Evolutionary conservation across 1,140 invertebrate species (phyloP).

Genomic region (Trichonephila clavipes): DNA sequence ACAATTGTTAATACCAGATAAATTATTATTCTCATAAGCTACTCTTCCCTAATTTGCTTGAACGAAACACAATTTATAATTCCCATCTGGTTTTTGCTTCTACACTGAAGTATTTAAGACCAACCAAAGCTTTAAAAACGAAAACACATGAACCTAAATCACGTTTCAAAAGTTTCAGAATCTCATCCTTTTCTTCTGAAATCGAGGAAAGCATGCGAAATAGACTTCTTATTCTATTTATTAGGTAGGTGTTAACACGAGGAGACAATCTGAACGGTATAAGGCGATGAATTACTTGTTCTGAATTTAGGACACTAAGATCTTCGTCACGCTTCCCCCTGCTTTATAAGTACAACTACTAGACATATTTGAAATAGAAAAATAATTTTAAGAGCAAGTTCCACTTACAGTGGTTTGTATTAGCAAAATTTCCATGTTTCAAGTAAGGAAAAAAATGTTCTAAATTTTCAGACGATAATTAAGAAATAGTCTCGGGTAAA

Average conservation of each 20-base stretch:
- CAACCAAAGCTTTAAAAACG: background rate
- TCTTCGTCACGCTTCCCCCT: no score
- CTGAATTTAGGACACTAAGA: background rate
- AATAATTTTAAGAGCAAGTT: background rate
- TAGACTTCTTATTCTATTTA: background rate
- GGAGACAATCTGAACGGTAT: background rate
- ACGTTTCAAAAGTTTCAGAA: background rate
- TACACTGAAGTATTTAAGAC: background rate
- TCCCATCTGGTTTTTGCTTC: background rate
- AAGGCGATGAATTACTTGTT: background rate
- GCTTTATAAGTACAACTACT: background rate
- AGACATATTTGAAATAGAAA: background rate
- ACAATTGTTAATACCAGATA: no score
- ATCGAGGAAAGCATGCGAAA: background rate
- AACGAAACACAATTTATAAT: background rate
- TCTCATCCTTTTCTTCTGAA: background rate
- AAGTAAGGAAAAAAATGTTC: background rate
- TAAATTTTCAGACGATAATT: background rate
- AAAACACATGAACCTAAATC: background rate
- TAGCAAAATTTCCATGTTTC: background rate
- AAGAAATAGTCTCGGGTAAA: background rate
- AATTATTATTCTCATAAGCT: no score
- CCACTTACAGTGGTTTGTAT: background rate
- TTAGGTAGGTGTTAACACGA: background rate
- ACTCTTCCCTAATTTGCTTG: no score